Evolutionary conservation across 1,140 invertebrate genomes (phyloP).

Genomic region (Paraescarpia echinospica): DNA sequence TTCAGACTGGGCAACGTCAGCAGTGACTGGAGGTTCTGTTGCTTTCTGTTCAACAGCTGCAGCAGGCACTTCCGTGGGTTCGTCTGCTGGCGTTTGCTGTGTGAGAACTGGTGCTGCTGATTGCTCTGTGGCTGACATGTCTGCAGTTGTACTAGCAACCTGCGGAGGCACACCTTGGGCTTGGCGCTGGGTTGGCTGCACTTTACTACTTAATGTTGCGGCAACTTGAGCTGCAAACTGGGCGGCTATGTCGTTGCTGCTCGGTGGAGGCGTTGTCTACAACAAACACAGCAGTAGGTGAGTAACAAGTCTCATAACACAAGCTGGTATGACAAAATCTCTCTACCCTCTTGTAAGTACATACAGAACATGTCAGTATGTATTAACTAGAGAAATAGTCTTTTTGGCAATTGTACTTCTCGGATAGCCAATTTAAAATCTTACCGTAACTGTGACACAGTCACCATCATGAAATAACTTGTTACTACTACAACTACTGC

Average conservation of each 20-base stretch:
- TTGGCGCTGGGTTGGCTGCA: not conserved
- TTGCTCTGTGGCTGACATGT: not conserved
- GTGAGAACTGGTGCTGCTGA: not conserved
- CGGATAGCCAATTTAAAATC: no score
- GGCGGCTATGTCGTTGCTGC: constrained; percentile 36
- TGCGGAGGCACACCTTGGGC: not conserved
- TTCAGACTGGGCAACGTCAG: not conserved
- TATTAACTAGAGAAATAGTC: no score
- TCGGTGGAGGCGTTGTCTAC: constrained; percentile 31
- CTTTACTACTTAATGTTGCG: constrained; percentile 36
- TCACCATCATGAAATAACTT: no score
- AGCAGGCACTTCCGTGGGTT: not conserved
- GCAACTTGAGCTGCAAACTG: constrained; percentile 49
- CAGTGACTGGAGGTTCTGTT: not conserved
- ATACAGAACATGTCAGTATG: no score
- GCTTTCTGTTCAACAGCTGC: not conserved
- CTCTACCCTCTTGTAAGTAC: not conserved
- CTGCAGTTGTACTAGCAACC: not conserved
- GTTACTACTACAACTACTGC: no score
- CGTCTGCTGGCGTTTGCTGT: not conserved
- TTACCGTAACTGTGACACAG: no score
- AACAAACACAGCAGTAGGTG: constrained; percentile 19
- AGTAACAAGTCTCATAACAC: not conserved
- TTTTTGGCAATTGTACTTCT: no score
- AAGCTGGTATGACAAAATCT: not conserved